Evolutionary conservation across 1,140 invertebrate genomes (phyloP), one percentile per base, ranked within the genome.

Genomic region (Orchesella cincta): DNA sequence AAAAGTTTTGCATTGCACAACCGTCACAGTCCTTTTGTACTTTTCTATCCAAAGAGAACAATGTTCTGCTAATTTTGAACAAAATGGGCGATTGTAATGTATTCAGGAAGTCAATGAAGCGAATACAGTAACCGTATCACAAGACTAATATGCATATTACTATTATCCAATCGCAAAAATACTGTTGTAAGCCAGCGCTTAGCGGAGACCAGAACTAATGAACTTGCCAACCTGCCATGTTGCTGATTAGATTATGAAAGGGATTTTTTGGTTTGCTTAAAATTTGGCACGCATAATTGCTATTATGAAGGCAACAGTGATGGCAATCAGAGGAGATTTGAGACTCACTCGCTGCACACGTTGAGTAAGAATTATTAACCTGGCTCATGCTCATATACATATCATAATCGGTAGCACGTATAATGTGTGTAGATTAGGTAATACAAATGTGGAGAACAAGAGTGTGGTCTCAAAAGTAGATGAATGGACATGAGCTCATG

Each of bases 241-340:
- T 67, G n/a, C 62, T 67, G 62, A 67, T 67, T 67, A 67, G 62
- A 67, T 67, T 67, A 67, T 67, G n/a, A 67, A 33, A 67, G 12
- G 26, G 31, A 33, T 67, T 67, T 46, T 46, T 67, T 33, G 31
- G 62, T 16, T 31, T 57, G 54, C 62, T 31, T 31, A 33, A 57
- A 57, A 57, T 57, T 57, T 57, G 52, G 52, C 52, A 57, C 52
- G 26, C 62, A 31, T 67, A 67, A 67, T 67, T 67, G 31, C 62
- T 67, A 31, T 67, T 67, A 33, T n/a, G 23, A 14, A 26, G 3
- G 52, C 39, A 46, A 46, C 18, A 18, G 39, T 18, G 39, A 46
- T 46, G 18, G 39, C 39, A 46, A 46, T n/a, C n/a, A n/a, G n/a
- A n/a, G n/a, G n/a, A n/a, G n/a, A n/a, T n/a, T n/a, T n/a, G n/a